Conservation (phyloP, 1,140 invertebrate genomes). For the Zophobas morio region DNA sequence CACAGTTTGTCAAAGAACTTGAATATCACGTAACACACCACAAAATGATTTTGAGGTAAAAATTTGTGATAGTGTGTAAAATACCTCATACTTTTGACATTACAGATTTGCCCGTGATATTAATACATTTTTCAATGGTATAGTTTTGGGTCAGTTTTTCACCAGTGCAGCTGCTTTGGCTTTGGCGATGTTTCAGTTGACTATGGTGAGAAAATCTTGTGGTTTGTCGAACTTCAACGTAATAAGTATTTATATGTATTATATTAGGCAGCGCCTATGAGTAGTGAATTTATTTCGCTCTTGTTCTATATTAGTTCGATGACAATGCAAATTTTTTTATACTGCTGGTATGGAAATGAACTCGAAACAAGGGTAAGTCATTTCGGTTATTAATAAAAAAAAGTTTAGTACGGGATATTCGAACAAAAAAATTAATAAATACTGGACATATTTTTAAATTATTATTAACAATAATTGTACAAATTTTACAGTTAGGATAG, state of each 20-base stretch:
- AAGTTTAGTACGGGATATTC: no score
- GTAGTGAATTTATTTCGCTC: background rate
- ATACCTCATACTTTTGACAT: background rate
- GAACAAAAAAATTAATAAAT: no score
- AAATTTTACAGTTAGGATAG: no score
- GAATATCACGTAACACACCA: no score
- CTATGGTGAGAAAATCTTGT: background rate
- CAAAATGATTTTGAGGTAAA: no score
- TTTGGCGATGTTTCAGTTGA: background rate
- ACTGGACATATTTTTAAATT: no score
- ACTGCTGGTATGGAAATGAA: slow-evolving; percentile 39
- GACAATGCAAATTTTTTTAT: slow-evolving; percentile 19
- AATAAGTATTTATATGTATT: no score
- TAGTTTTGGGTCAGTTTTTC: no score
- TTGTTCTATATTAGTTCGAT: slow-evolving; percentile 1
- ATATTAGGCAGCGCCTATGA: background rate
- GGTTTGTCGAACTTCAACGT: background rate
- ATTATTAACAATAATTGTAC: no score
- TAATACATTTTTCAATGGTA: background rate
- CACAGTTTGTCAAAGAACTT: no score
- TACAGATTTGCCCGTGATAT: background rate
- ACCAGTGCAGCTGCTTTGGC: background rate
- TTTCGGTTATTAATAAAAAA: no score
- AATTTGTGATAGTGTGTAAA: no score
- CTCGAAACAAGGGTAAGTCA: slow-evolving; percentile 14